Conservation (phyloP, 2,113 vertebrate genomes). For the Percina caprodes region DNA sequence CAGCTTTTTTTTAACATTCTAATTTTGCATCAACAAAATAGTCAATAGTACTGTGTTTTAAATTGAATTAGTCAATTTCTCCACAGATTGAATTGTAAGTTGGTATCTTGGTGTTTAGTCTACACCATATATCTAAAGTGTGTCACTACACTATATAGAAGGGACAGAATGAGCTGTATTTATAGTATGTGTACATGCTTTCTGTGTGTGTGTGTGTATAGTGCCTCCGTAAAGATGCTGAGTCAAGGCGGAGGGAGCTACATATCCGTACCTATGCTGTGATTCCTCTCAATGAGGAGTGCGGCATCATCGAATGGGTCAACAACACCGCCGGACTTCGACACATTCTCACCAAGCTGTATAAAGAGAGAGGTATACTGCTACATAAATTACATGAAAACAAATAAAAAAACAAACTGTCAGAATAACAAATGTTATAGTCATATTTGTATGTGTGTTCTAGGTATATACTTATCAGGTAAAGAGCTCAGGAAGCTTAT, state of each 20-base stretch:
- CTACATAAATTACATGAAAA: not conserved
- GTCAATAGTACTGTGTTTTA: not conserved
- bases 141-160: not conserved
- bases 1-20: not conserved
- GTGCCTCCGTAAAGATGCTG: constrained; percentile 97
- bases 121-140: not conserved
- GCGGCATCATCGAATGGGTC: constrained; percentile 98
- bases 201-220: constrained; percentile 57
- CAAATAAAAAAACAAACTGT: not conserved
- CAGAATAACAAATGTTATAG: not conserved
- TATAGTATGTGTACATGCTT: not conserved
- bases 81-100: not conserved
- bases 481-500: constrained; percentile 95
- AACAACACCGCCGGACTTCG: constrained; percentile 96
- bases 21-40: not conserved
- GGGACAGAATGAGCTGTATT: not conserved
- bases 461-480: constrained; percentile 93
- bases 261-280: constrained; percentile 97
- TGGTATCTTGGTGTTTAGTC: not conserved
- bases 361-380: constrained; percentile 93
- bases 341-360: constrained; percentile 95
- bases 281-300: constrained; percentile 97
- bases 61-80: not conserved
- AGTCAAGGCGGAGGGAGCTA: constrained; percentile 94
- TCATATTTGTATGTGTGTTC: constrained; percentile 21